Conservation (phyloP, 2,113 vertebrate genomes). For the Mus musculus region DNA sequence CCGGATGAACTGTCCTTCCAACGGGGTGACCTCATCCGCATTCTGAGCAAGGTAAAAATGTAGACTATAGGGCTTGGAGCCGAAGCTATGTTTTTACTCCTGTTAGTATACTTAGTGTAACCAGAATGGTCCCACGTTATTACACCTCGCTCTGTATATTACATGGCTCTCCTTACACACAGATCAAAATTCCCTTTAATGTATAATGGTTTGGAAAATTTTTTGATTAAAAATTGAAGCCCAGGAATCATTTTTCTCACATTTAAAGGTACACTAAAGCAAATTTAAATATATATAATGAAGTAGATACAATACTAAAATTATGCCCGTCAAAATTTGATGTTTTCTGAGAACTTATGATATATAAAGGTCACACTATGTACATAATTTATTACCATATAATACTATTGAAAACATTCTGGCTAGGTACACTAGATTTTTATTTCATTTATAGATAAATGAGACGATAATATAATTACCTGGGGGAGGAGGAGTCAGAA, state of each 20-base stretch:
- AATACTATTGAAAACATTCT: constrained; percentile 61
- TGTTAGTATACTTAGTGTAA: neutral
- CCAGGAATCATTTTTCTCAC: neutral
- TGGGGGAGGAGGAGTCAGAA: constrained; percentile 31
- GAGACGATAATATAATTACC: constrained; percentile 39
- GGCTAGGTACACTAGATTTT: constrained; percentile 48
- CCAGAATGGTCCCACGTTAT: neutral
- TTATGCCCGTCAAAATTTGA: constrained; percentile 52
- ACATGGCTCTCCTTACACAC: neutral
- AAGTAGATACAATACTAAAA: constrained; percentile 32
- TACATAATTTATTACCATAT: constrained; percentile 68
- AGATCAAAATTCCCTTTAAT: constrained; percentile 12
- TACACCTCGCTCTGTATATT: neutral
- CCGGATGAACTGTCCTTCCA: constrained; percentile 94
- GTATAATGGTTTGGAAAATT: constrained; percentile 27
- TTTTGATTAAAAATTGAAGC: constrained; percentile 46
- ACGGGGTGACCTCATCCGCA: constrained; percentile 94
- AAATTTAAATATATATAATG: neutral
- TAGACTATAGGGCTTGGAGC: neutral
- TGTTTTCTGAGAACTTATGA: constrained; percentile 45
- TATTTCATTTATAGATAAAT: constrained; percentile 70
- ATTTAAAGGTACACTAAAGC: neutral
- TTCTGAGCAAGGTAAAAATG: constrained; percentile 95
- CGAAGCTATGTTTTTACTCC: neutral
- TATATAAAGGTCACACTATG: constrained; percentile 48